phyloP scores from a whole-genome alignment of 2,888 invertebrate genomes.

The Euplexia lucipara region DNA sequence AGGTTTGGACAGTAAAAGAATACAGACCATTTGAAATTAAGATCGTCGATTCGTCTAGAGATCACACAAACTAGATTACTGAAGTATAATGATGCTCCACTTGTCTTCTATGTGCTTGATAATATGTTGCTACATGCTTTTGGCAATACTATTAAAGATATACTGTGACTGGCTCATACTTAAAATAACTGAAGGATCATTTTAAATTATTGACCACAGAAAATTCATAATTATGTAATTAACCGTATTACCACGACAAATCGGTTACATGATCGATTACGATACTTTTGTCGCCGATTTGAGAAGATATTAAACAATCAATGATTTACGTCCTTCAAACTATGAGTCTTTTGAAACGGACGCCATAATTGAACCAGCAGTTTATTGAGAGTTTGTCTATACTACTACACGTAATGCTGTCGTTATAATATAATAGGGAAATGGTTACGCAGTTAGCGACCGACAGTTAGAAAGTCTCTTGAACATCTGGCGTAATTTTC shows the following conservation, averaged over 20 bases:
- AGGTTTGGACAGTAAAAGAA: neutral
- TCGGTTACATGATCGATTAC: conserved; percentile 25
- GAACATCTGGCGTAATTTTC: conserved; percentile 83
- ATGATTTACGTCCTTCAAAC: conserved; percentile 34
- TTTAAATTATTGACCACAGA: conserved; percentile 4
- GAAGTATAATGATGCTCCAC: no score
- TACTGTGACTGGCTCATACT: neutral
- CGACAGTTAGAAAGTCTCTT: conserved; percentile 82
- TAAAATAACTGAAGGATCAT: neutral
- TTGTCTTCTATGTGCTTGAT: neutral
- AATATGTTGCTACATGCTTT: neutral
- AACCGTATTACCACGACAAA: conserved; percentile 8
- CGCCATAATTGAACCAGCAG: conserved; percentile 62
- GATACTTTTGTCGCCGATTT: conserved; percentile 9
- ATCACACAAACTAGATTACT: neutral
- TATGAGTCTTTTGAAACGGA: conserved; percentile 37
- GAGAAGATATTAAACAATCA: conserved; percentile 32
- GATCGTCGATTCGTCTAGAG: no score
- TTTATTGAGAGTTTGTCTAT: conserved; percentile 69
- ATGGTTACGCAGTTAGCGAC: conserved; percentile 82
- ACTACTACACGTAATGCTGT: conserved; percentile 74
- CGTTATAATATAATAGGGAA: conserved; percentile 83
- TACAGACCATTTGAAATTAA: neutral
- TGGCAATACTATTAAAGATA: neutral
- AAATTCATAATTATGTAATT: conserved; percentile 16